These are phyloP conservation scores for Apodemus sylvaticus DNA, from an alignment of 2,113 vertebrate genomes.

Conservation along the genomic window DNA sequence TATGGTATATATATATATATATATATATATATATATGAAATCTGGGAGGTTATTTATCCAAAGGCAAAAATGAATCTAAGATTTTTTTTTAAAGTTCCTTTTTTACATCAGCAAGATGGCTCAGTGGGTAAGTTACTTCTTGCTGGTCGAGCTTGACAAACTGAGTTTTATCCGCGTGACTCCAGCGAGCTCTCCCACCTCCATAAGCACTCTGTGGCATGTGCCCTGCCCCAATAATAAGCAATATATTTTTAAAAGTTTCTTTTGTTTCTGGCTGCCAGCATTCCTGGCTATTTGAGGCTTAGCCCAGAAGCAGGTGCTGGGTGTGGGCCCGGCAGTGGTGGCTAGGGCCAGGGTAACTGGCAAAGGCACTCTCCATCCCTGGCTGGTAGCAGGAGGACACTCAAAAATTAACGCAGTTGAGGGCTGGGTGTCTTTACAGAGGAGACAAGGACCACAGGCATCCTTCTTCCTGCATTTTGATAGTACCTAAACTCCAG, in stretches of 20 bases:
- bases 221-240: background rate
- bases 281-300: background rate
- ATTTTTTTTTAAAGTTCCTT: background rate
- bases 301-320: constrained; percentile 36
- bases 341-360: background rate
- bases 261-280: background rate
- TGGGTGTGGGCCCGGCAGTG: background rate
- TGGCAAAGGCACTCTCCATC: background rate
- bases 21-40: background rate
- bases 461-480: background rate
- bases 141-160: background rate
- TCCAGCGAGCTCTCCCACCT: background rate
- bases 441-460: background rate
- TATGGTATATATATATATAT: no score
- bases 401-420: background rate
- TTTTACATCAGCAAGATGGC: background rate
- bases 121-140: background rate
- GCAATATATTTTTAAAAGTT: background rate
- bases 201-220: background rate
- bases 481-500: background rate
- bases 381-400: background rate
- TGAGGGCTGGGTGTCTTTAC: background rate
- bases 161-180: background rate
- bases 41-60: background rate
- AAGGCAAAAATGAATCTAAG: background rate